These are phyloP conservation scores for Clarias batrachus DNA, from an alignment of 2,113 vertebrate genomes.

Conservation along the genomic window DNA sequence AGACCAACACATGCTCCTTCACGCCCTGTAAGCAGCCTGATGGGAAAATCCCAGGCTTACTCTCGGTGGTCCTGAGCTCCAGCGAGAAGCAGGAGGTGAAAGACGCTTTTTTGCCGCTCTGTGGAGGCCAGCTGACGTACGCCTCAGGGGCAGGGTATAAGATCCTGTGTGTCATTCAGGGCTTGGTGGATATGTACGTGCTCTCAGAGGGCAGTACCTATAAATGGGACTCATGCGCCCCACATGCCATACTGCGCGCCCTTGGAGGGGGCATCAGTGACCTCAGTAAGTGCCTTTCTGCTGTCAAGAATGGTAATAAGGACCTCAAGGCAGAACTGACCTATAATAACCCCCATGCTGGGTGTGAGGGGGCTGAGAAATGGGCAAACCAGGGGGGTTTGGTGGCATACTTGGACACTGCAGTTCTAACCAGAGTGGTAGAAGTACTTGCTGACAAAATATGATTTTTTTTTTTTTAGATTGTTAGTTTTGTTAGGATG, in stretches of 20 bases:
- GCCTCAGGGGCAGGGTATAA: constrained; percentile 78
- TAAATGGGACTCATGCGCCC: constrained; percentile 78
- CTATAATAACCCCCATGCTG: constrained; percentile 64
- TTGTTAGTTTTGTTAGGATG: background rate
- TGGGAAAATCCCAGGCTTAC: background rate
- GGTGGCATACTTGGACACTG: constrained; percentile 71
- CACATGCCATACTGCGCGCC: constrained; percentile 75
- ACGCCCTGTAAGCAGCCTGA: constrained; percentile 29
- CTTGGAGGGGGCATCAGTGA: constrained; percentile 73
- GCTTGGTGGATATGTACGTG: constrained; percentile 71
- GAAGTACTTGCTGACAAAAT: constrained; percentile 64
- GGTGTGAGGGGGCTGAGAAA: constrained; percentile 63
- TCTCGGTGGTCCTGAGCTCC: constrained; percentile 76
- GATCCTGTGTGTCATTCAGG: constrained; percentile 76
- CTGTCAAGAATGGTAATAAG: background rate
- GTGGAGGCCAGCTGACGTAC: constrained; percentile 64
- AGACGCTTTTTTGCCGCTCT: constrained; percentile 62
- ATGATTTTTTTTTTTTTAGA: constrained; percentile 36
- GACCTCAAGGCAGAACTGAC: constrained; percentile 64
- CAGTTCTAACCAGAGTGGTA: constrained; percentile 62
- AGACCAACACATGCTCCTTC: constrained; percentile 63
- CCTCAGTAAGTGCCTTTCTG: constrained; percentile 60
- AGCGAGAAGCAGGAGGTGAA: constrained; percentile 69
- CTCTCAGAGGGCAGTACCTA: constrained; percentile 79
- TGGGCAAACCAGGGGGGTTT: constrained; percentile 75